Percentiles rank a stretch among this genome's conserved stretches.
These are phyloP conservation scores for Criorhina ranunculi DNA, from an alignment of 2,888 invertebrate species.

Conservation along the genomic window DNA sequence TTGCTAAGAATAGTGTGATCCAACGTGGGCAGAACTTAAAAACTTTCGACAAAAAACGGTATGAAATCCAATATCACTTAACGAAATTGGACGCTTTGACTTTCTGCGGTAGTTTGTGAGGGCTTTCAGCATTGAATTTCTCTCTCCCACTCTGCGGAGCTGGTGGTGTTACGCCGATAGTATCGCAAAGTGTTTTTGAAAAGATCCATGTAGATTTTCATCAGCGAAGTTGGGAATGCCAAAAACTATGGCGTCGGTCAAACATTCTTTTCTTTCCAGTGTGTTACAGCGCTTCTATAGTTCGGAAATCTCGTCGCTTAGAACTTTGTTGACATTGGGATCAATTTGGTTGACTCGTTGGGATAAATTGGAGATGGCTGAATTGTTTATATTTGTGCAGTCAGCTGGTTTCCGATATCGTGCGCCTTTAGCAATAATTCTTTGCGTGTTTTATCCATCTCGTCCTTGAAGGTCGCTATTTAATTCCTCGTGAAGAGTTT, in stretches of 20 bases:
- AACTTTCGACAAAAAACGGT: conserved; percentile 20
- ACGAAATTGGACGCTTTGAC: conserved; percentile 11
- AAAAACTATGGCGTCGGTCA: conserved; percentile 18
- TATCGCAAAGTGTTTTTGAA: background rate
- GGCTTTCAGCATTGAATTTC: conserved; percentile 1
- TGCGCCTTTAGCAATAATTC: conserved; percentile 16
- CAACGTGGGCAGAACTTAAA: conserved; percentile 8
- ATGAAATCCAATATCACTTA: conserved; percentile 18
- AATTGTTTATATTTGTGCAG: background rate
- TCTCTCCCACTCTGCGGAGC: conserved; percentile 20
- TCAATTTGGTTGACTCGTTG: background rate
- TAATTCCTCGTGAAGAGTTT: conserved; percentile 9
- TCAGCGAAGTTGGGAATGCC: conserved; percentile 1
- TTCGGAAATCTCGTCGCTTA: background rate
- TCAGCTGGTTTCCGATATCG: too few species aligned
- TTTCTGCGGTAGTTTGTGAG: conserved; percentile 10
- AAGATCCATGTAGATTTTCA: background rate
- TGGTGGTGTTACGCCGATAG: conserved; percentile 6
- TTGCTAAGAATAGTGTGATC: background rate
- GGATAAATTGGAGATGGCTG: background rate
- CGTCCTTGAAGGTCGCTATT: conserved; percentile 13
- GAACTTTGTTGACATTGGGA: conserved; percentile 6
- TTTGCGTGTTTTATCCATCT: conserved; percentile 20
- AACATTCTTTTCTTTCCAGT: background rate
- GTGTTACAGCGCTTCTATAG: conserved; percentile 1